Base-by-base conservation (phyloP, 2,888 invertebrate species). In the Ennomos fuscantarius region DNA sequence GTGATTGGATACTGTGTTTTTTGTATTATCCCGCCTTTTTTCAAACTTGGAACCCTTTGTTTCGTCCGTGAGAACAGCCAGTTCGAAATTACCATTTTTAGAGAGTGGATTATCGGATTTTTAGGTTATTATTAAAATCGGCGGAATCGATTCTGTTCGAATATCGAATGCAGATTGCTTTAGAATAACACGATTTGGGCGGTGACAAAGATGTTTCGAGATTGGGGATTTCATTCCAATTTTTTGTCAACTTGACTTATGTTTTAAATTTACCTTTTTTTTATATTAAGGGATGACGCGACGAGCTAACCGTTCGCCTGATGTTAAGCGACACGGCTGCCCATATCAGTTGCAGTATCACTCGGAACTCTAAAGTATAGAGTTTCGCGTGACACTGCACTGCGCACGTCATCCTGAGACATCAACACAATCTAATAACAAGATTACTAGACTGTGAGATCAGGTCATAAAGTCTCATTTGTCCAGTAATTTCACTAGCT, bases 1-100 rank as follows among this genome's bases (percentile, higher is more conserved):
- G 89, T 86, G 89, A 90, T 89, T 90, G 89, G 87, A 84, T 84
- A 80, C 81, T 76, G 83, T 80, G 75, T 74, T 82, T 80, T 84
- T 67, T 71, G 74, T 76, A 73, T 79, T 80, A 79, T 79, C 74
- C 73, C 74, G 73, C 69, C 72, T 83, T 85, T 85, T 87, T 86
- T 81, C 78, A 77, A 74, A 78, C 77, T 78, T 81, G 74, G 79
- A 79, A 80, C 87, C 60, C 84, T 86, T 84, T 84, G 84, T 85
- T 84, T 83, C 81, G 81, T 82, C 80, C 89, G 89, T 89, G 90
- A 89, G 91, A 89, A 89, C 84, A 78, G 71, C 75, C 76, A 73
- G 71, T 79, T 73, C 72, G 79, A 86, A 89, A 91, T 91, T 90
- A 92, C 89, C 89, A 91, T 91, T 89, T 91, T 90, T 88, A 89